These are phyloP conservation scores for Nannobrachium achirus DNA, from an alignment of 2,113 vertebrate species.

Conservation along the genomic window DNA sequence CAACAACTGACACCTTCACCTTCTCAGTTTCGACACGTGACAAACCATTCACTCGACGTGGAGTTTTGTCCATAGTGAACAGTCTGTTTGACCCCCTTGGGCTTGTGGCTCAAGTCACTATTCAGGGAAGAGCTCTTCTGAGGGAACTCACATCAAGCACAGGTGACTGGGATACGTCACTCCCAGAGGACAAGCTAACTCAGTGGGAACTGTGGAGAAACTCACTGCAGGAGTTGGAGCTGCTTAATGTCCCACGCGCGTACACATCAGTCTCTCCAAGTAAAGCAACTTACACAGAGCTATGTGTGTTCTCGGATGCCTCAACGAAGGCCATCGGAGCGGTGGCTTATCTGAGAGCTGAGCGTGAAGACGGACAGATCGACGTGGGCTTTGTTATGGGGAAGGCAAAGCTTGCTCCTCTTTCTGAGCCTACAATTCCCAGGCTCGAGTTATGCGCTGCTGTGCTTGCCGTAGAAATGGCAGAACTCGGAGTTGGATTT, in stretches of 20 bases:
- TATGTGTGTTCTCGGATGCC: neutral
- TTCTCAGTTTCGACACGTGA: neutral
- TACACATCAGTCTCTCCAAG: neutral
- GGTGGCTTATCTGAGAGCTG: neutral
- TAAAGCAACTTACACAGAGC: neutral
- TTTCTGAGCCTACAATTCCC: neutral
- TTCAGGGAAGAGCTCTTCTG: conserved; percentile 14
- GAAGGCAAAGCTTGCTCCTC: conserved; percentile 4
- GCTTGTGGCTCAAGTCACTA: conserved; percentile 8
- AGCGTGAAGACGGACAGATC: neutral
- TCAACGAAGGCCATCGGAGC: neutral
- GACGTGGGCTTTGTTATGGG: neutral
- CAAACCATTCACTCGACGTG: conserved; percentile 9
- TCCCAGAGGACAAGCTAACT: too few species aligned
- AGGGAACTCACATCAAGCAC: neutral
- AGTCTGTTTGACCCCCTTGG: conserved; percentile 13
- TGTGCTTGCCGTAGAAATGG: neutral
- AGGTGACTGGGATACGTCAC: conserved; percentile 6
- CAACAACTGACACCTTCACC: conserved; percentile 10
- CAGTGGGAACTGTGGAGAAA: conserved; percentile 4
- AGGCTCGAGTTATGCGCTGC: neutral
- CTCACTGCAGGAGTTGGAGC: conserved; percentile 6
- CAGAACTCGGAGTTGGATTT: neutral
- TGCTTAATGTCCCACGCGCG: neutral
- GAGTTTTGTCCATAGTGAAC: neutral